Base-by-base conservation (phyloP, 2,797 vertebrate species). In the Oreonectes daqikongensis region DNA sequence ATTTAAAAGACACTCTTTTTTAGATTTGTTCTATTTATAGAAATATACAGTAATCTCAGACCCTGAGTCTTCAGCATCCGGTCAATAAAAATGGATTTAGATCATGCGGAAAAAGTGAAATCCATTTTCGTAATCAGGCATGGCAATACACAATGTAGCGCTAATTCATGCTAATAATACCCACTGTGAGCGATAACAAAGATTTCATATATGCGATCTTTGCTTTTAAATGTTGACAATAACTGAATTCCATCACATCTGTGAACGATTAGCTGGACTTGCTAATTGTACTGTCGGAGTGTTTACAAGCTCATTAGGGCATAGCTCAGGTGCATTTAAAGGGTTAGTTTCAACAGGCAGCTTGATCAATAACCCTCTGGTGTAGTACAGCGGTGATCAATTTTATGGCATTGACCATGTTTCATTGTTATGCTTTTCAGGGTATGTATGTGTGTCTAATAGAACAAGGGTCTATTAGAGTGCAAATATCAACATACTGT, bases 341-440 rank as follows among this genome's bases (percentile, higher is more conserved):
- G 87, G 89, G 88, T 87, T 89, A 74, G 88, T 88, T 88, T 88
- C 48, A 82, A 80, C 70, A 79, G 70, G 87, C 85, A 84, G 84
- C 72, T 86, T 86, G 81, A 92, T 93, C 90, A 85, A 93, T 92
- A 79, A 82, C 65, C 17, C 24, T 78, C 84, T 85, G 89, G 90
- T 86, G 85, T 85, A 69, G 85, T 86, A 91, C 89, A 88, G 89
- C 81, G 82, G 88, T 88, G 88, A 92, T 92, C 90, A 91, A 90
- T 92, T 89, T 72, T 80, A 86, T 81, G 83, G 80, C 90, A 92
- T 92, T 81, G 91, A 92, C 87, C 84, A 86, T 75, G 69, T 88
- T 91, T 89, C 87, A 87, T 86, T 86, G 90, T 91, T 90, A 89
- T 92, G 91, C 91, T 86, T 86, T 86, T 63, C 75, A 63, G 46